Conservation (phyloP, 2,113 vertebrate genomes). For the Atractosteus spatula region DNA sequence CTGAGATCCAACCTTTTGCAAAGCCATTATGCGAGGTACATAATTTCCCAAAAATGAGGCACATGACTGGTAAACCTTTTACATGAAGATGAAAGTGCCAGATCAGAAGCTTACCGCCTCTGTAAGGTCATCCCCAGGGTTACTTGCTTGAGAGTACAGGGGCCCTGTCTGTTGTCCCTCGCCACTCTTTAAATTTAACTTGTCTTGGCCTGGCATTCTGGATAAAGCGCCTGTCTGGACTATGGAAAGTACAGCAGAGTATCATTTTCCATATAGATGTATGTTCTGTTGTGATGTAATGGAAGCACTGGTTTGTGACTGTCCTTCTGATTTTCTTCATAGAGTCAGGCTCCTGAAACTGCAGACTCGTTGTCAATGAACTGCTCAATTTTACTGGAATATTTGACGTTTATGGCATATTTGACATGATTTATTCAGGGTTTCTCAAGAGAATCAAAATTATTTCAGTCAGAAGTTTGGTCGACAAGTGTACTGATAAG, state of each 20-base stretch:
- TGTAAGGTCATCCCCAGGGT: not conserved
- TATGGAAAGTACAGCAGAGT: not conserved
- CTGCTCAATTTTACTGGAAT: too few species aligned
- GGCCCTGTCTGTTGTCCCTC: not conserved
- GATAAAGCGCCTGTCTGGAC: not conserved
- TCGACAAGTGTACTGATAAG: too few species aligned
- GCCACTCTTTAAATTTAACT: not conserved
- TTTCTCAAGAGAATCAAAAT: too few species aligned
- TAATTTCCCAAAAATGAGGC: not conserved
- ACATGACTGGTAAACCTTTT: conserved; percentile 10
- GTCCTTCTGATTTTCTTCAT: not conserved
- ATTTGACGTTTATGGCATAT: too few species aligned
- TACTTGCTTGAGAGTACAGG: too few species aligned
- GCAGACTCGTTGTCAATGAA: too few species aligned
- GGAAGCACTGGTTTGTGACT: not conserved
- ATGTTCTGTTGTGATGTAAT: not conserved
- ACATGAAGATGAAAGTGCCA: not conserved
- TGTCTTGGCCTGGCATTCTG: not conserved
- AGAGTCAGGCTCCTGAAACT: not conserved
- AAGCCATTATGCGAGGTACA: not conserved
- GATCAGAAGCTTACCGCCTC: not conserved
- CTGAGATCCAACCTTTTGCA: conserved; percentile 5
- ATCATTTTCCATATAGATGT: not conserved
- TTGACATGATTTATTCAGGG: too few species aligned
- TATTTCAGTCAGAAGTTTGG: too few species aligned